Evolutionary conservation across 1,140 invertebrate species (phyloP), one percentile per base, ranked within the genome.

Genomic region (Plectus sambesii): DNA sequence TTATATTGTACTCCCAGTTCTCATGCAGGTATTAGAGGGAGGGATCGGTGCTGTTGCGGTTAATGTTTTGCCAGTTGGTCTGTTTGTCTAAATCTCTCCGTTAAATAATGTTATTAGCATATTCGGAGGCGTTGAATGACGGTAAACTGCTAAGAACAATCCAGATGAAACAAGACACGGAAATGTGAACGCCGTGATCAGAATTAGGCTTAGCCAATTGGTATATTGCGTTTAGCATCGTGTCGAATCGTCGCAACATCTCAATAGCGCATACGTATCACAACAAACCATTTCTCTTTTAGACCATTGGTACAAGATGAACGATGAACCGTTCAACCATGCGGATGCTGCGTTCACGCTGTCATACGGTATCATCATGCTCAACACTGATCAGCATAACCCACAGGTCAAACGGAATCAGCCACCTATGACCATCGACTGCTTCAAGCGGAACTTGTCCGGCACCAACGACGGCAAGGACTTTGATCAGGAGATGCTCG

Each of bases 331-430:
- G 2, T 97, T 98, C 73, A 81, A 80, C 5, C 88, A 94, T 69
- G 82, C 82, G 1, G 94, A 98, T 75, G 86, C 88, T 1, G 92
- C 93, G 0, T 99, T 96, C 70, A 89, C 88, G 0, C 74, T 99
- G 37, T 84, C 92, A 1, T 99, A 99, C 72, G 92, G 90, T 35
- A 81, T 98, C 8, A 96, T 99, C 51, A 97, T 99, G 90, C 75
- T 99, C 23, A 99, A 99, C 70, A 88, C 93, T 39, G 94, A 99
- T 76, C 93, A 98, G 69, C 94, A 99, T 70, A 99, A 98, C 75
- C 79, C 87, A 54, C 63, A 66, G 52, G 64, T 53, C 1, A 48
- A 58, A 25, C 29, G 63, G 30, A 63, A 64, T 41, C 66, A 67
- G 38, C 47, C 52, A 19, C 58, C 60, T 2, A 67, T 67, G 64